Evolutionary conservation across 2,888 invertebrate species (phyloP).

Genomic region (Phengaris alcon): DNA sequence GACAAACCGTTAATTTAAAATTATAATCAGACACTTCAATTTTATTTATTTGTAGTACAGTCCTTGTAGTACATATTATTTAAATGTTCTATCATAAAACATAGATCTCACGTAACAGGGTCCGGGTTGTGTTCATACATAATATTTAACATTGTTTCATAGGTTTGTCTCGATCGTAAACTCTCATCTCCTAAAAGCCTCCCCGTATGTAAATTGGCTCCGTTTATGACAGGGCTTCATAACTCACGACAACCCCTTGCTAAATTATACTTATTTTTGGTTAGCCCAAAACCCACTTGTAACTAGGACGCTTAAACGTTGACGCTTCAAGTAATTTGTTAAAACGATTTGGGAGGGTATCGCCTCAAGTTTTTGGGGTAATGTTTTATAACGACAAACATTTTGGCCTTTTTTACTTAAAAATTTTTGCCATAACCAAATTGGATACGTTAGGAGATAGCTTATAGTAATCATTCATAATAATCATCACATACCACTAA

Average conservation of each 20-base stretch:
- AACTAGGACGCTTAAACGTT: conserved; percentile 54
- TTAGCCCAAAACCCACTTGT: conserved; percentile 65
- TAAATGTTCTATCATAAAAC: background rate
- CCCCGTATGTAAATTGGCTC: conserved; percentile 69
- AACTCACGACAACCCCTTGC: conserved; percentile 61
- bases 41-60: too few relatives aligned
- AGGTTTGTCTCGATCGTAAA: conserved; percentile 53
- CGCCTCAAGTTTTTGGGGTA: conserved; percentile 38
- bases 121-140: background rate
- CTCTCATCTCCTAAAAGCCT: conserved; percentile 67
- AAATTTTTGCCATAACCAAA: conserved; percentile 16
- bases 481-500: background rate
- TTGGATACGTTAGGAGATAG: background rate
- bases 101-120: background rate
- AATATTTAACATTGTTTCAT: background rate
- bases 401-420: conserved; percentile 12
- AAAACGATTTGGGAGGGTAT: conserved; percentile 44
- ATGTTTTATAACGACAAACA: conserved; percentile 33
- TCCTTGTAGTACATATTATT: background rate
- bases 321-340: conserved; percentile 55
- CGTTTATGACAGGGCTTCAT: conserved; percentile 55
- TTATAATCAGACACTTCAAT: too few relatives aligned
- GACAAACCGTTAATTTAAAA: too few relatives aligned
- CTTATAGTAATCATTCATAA: background rate
- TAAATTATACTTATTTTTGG: conserved; percentile 68